Conservation (phyloP, 2,888 invertebrate genomes). For the Augochlorella aurata region DNA sequence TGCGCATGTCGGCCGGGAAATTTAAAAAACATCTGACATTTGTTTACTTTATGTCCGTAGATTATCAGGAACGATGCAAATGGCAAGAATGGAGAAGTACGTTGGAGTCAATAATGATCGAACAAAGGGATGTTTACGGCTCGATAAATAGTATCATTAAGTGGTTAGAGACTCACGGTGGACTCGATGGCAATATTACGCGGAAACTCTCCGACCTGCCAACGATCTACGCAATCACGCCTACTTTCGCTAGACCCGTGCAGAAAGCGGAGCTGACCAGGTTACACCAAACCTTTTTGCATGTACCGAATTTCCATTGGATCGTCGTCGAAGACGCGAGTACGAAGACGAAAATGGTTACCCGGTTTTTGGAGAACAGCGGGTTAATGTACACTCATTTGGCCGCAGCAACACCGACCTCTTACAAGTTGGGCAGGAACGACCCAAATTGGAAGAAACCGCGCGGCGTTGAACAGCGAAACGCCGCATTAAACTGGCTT, state of each 20-base stretch:
- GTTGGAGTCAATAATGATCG: slow-evolving; percentile 42
- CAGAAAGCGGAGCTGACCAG: slow-evolving; percentile 97
- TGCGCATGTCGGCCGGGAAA: slow-evolving; percentile 16
- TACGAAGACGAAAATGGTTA: slow-evolving; percentile 87
- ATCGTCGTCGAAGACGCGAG: slow-evolving; percentile 94
- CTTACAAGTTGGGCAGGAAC: slow-evolving; percentile 87
- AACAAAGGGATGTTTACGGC: slow-evolving; percentile 42
- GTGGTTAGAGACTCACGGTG: slow-evolving; percentile 50
- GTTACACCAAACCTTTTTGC: slow-evolving; percentile 92
- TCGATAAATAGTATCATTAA: slow-evolving; percentile 50
- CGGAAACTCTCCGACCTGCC: slow-evolving; percentile 79
- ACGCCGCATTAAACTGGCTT: slow-evolving; percentile 92
- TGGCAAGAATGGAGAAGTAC: slow-evolving; percentile 51
- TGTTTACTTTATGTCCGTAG: slow-evolving; percentile 22
- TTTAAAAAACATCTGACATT: slow-evolving; percentile 15
- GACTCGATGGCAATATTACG: slow-evolving; percentile 2
- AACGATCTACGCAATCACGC: slow-evolving; percentile 94
- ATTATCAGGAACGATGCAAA: slow-evolving; percentile 58
- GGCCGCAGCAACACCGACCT: slow-evolving; percentile 87
- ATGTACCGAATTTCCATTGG: slow-evolving; percentile 95
- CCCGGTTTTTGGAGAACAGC: slow-evolving; percentile 87
- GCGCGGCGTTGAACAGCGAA: slow-evolving; percentile 95
- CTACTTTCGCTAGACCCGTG: slow-evolving; percentile 93
- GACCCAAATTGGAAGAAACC: slow-evolving; percentile 91
- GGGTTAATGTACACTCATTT: slow-evolving; percentile 88